phyloP scores from a whole-genome alignment of 1,140 invertebrate species.

The Agraylea sexmaculata region DNA sequence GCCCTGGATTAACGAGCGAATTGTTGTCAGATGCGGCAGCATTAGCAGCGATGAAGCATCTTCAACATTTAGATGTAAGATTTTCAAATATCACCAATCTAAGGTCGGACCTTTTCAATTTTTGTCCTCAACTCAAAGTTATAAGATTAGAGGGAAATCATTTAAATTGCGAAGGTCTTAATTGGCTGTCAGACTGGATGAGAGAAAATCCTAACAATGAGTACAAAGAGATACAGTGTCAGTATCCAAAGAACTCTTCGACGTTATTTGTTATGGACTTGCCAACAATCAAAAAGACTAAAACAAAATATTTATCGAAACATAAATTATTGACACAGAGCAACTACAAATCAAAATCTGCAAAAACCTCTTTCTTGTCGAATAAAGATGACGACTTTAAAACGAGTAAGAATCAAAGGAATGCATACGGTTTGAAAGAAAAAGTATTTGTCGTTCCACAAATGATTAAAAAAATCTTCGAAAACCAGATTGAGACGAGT shows the following conservation, averaged over 20 bases:
- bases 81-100: conserved; percentile 49
- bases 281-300: conserved; percentile 20
- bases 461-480: not conserved
- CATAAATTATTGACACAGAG: not conserved
- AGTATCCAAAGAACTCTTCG: conserved; percentile 26
- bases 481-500: not conserved
- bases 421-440: no score
- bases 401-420: no score
- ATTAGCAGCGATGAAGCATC: conserved; percentile 52
- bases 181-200: conserved; percentile 55
- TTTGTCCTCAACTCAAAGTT: conserved; percentile 53
- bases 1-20: conserved; percentile 54
- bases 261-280: conserved; percentile 34
- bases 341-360: no score
- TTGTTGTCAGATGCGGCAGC: conserved; percentile 57
- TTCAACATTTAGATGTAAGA: conserved; percentile 58
- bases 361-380: no score
- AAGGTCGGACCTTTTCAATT: conserved; percentile 52
- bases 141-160: conserved; percentile 48
- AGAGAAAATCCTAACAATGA: conserved; percentile 39
- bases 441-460: not conserved
- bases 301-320: not conserved
- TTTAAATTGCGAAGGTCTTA: conserved; percentile 50
- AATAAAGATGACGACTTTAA: no score
- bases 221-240: conserved; percentile 30